Evolutionary conservation across 1,140 invertebrate genomes (phyloP).

Genomic region (Copidosoma floridanum): DNA sequence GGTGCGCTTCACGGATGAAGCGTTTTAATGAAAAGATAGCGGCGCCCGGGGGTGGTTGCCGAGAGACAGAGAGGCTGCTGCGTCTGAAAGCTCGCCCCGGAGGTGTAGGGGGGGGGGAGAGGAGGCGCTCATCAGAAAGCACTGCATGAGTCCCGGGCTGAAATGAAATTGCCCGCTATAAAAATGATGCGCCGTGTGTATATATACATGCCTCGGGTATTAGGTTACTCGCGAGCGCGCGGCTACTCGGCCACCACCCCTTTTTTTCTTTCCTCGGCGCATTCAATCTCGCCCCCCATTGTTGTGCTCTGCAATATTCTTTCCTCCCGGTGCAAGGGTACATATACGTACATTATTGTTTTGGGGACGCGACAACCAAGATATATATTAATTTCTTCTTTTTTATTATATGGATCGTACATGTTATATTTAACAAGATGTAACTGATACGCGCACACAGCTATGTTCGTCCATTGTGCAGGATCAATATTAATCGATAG

Average conservation of each 20-base stretch:
- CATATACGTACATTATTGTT: too few relatives aligned
- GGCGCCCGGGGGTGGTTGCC: not conserved
- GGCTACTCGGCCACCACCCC: not conserved
- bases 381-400: too few relatives aligned
- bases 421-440: too few relatives aligned
- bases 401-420: too few relatives aligned
- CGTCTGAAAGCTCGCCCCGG: not conserved
- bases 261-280: slow-evolving; percentile 17
- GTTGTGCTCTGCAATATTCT: not conserved
- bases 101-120: not conserved
- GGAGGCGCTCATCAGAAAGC: slow-evolving; percentile 51
- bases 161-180: slow-evolving; percentile 56
- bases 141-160: slow-evolving; percentile 51
- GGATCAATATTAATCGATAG: too few relatives aligned
- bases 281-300: not conserved
- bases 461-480: too few relatives aligned
- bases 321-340: not conserved
- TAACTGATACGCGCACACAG: too few relatives aligned
- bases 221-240: slow-evolving; percentile 35
- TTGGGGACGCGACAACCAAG: too few relatives aligned
- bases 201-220: slow-evolving; percentile 41
- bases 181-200: slow-evolving; percentile 53
- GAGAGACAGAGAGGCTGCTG: not conserved
- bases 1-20: slow-evolving; percentile 46
- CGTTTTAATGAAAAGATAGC: slow-evolving; percentile 56